Percentiles rank a stretch among this genome's conserved stretches.
These are phyloP conservation scores for Triplophysa rosa DNA, from an alignment of 2,113 vertebrate species.

Conservation along the genomic window DNA sequence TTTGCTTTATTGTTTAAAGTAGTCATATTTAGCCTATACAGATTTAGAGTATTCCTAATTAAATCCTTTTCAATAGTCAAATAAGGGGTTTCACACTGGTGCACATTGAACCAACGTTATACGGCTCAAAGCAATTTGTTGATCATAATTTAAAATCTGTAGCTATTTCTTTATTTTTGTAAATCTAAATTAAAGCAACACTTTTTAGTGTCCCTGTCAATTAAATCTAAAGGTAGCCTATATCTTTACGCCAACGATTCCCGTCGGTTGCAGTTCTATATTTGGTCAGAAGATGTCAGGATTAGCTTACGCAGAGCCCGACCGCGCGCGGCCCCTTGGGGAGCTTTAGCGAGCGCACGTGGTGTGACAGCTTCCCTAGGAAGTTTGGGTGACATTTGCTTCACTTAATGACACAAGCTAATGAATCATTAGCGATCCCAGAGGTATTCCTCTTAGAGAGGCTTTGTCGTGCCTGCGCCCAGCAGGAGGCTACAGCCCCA, in stretches of 20 bases:
- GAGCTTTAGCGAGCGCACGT: constrained; percentile 72
- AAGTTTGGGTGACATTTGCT: constrained; percentile 95
- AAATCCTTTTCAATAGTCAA: too few species aligned
- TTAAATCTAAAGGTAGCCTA: background rate
- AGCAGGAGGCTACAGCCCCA: constrained; percentile 86
- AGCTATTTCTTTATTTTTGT: too few species aligned
- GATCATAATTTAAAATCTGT: too few species aligned
- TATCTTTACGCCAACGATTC: background rate
- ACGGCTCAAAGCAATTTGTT: too few species aligned
- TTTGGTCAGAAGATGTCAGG: constrained; percentile 90
- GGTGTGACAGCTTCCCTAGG: constrained; percentile 85
- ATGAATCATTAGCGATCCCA: constrained; percentile 99
- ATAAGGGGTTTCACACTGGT: too few species aligned
- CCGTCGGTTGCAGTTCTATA: constrained; percentile 46
- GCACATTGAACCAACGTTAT: too few species aligned
- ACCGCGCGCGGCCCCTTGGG: constrained; percentile 63
- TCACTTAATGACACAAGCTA: constrained; percentile 97
- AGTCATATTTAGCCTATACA: too few species aligned
- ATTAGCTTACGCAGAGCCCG: constrained; percentile 70
- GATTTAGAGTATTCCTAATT: too few species aligned
- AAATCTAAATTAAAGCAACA: background rate
- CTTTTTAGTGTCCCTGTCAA: background rate
- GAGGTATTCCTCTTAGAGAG: constrained; percentile 89
- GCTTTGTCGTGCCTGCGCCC: constrained; percentile 84
- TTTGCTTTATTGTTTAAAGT: background rate